A percentile compares a stretch with the other conserved stretches of the same genome.
These are phyloP conservation scores for Aplidium turbinatum DNA, from an alignment of 23 tunicate genomes.

Conservation along the genomic window DNA sequence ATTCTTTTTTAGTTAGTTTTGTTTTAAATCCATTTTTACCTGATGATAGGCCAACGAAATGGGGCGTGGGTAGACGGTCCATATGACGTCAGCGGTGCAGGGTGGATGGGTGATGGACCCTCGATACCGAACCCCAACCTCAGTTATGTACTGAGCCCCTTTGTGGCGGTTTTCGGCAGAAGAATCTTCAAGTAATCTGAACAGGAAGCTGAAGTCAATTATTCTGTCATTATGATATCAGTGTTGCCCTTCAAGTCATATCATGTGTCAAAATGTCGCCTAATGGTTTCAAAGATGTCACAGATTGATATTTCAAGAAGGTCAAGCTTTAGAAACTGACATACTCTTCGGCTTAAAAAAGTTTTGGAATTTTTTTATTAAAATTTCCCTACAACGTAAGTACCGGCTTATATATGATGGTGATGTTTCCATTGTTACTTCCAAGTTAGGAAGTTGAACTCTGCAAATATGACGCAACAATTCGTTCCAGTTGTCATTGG, in stretches of 20 bases:
- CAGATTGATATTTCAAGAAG: too few relatives aligned
- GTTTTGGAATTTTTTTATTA: slow-evolving; percentile 12
- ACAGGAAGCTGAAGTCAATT: not conserved
- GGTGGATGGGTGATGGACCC: slow-evolving; percentile 43
- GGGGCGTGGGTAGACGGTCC: slow-evolving; percentile 41
- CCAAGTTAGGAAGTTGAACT: too few relatives aligned
- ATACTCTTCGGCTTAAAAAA: too few relatives aligned
- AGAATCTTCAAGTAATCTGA: slow-evolving; percentile 25
- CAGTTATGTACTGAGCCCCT: slow-evolving; percentile 15
- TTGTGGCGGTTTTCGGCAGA: not conserved
- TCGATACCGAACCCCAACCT: slow-evolving; percentile 8
- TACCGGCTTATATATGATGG: too few relatives aligned
- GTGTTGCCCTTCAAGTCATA: too few relatives aligned
- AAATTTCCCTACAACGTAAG: not conserved
- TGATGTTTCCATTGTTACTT: too few relatives aligned
- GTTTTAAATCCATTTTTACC: too few relatives aligned
- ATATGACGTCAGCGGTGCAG: slow-evolving; percentile 33
- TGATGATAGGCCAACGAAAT: slow-evolving; percentile 20
- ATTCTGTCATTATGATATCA: too few relatives aligned
- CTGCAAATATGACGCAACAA: not conserved
- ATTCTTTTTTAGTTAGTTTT: too few relatives aligned
- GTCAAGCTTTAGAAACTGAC: too few relatives aligned
- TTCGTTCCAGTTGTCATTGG: slow-evolving; percentile 1
- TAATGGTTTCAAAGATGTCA: too few relatives aligned
- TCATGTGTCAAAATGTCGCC: too few relatives aligned